Base-by-base conservation (phyloP, 2,113 vertebrate genomes). In the Eulemur rufifrons region DNA sequence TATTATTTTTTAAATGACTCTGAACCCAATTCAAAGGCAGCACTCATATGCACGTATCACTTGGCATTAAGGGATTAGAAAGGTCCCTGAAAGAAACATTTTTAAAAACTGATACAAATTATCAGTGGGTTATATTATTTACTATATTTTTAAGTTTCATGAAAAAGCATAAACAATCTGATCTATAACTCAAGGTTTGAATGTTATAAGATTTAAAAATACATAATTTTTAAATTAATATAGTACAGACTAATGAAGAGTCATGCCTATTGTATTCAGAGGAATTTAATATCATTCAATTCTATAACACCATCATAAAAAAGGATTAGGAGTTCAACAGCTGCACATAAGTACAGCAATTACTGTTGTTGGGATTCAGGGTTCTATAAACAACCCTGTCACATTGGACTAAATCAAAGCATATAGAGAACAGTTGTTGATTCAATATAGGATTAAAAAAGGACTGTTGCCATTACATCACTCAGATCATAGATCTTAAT, bases 121-220 rank as follows among this genome's bases (percentile, higher is more conserved):
- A 85, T 52, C 39, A 52, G n/a, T 54, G 27, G 45, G 5, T 34
- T 80, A 42, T 52, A 69, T 59, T 87, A 77, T 84, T 92, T 81
- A 89, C 61, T 88, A 8, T 47, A 77, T 83, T 76, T 42, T 89
- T 80, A 73, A 59, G 18, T 89, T 73, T 81, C 42, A 59, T 39
- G 21, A 84, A 77, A 94, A 52, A 47, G 34, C 10, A 59, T 71
- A 52, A 92, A 88, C n/a, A 68, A 61, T 50, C 47, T 92, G 29
- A 47, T 66, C 27, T 85, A 8, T 37, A 91, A 92, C n/a, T 92
- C 69, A 84, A 93, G 63, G 18, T 73, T 61, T 81, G 45, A 66
- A 32, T 77, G n/a, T 90, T 87, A 29, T 66, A 87, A 87, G 83
- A 73, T 39, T 71, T 86, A 11, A 94, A 76, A 95, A 76, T 50